phyloP scores from a whole-genome alignment of 1,140 invertebrate species.

The Choristoneura fumiferana region DNA sequence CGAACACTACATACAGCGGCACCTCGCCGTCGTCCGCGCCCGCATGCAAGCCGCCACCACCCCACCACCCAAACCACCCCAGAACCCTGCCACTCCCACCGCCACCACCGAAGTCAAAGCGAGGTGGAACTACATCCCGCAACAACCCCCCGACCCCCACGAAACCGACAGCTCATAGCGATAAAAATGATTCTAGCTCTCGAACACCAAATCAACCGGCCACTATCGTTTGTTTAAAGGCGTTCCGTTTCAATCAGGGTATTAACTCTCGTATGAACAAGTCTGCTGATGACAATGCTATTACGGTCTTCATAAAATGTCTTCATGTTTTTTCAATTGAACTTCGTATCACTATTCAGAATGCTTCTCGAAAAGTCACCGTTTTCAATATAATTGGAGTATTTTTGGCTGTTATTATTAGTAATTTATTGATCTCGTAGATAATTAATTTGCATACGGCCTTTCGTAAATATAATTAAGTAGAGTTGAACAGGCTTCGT shows the following conservation, averaged over 20 bases:
- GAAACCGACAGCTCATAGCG: conserved; percentile 61
- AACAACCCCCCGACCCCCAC: conserved; percentile 68
- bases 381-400: not conserved
- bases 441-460: conserved; percentile 39
- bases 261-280: not conserved
- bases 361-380: not conserved
- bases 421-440: conserved; percentile 31
- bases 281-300: too few species aligned
- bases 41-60: conserved; percentile 53
- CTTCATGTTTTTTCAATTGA: not conserved
- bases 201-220: conserved; percentile 33
- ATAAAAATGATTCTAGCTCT: conserved; percentile 28
- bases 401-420: conserved; percentile 19
- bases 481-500: conserved; percentile 58
- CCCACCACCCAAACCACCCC: conserved; percentile 15
- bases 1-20: conserved; percentile 94
- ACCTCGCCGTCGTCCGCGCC: conserved; percentile 91
- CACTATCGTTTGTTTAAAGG: conserved; percentile 25
- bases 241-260: conserved; percentile 32
- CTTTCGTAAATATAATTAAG: conserved; percentile 61
- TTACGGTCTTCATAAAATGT: not conserved
- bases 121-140: conserved; percentile 71
- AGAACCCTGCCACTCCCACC: conserved; percentile 23
- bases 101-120: conserved; percentile 49
- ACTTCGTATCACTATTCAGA: not conserved